A percentile compares a stretch with the other conserved stretches of the same genome.
phyloP scores from a whole-genome alignment of 2,888 invertebrate species.

The Syritta pipiens region DNA sequence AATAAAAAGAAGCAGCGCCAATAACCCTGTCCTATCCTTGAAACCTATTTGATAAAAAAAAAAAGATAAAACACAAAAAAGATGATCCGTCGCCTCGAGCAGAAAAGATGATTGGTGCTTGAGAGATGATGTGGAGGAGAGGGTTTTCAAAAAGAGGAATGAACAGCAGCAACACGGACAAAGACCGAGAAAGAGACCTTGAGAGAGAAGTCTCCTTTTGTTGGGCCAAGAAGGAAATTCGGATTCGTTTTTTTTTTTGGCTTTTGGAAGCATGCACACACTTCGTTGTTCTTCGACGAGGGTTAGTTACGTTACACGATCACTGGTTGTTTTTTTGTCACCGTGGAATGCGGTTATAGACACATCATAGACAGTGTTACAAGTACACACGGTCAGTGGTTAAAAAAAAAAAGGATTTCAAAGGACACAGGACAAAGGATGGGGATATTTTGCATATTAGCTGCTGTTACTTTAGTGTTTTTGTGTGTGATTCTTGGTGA shows the following conservation, averaged over 20 bases:
- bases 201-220: too few relatives aligned
- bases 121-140: constrained; percentile 35
- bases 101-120: constrained; percentile 47
- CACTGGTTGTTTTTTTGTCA: constrained; percentile 32
- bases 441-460: constrained; percentile 49
- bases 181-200: background rate
- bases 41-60: constrained; percentile 4
- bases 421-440: background rate
- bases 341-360: constrained; percentile 19
- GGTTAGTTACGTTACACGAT: constrained; percentile 60
- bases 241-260: too few relatives aligned
- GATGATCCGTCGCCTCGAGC: constrained; percentile 31
- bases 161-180: constrained; percentile 45
- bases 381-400: constrained; percentile 56
- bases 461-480: constrained; percentile 63
- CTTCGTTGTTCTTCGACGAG: constrained; percentile 15
- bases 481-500: constrained; percentile 14
- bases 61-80: constrained; percentile 19
- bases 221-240: too few relatives aligned
- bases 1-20: constrained; percentile 45
- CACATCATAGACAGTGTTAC: constrained; percentile 44
- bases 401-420: background rate
- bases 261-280: too few relatives aligned
- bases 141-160: constrained; percentile 11
- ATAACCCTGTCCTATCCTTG: constrained; percentile 40